Conservation (phyloP, 2,113 vertebrate genomes). For the Thermophis baileyi region DNA sequence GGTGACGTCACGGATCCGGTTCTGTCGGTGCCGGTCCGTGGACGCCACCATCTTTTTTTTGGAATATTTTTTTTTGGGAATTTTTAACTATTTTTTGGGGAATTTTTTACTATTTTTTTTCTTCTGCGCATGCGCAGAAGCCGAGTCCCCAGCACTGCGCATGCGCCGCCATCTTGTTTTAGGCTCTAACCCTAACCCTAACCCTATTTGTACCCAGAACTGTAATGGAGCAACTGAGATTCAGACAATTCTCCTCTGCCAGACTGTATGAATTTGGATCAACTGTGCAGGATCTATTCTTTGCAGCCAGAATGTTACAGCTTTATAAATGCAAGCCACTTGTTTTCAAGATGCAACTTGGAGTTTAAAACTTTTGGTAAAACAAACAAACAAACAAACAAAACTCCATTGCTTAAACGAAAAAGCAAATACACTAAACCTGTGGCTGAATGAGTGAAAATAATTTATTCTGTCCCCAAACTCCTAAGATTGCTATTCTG, state of each 20-base stretch:
- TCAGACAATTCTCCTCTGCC: background rate
- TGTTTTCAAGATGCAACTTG: background rate
- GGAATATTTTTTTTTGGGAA: no score
- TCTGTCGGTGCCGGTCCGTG: no score
- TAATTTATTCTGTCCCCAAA: constrained; percentile 58
- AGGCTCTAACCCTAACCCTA: no score
- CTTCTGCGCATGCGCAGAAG: no score
- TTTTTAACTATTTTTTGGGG: no score
- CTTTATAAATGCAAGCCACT: background rate
- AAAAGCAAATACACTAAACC: background rate
- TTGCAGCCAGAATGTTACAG: background rate
- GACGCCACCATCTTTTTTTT: no score
- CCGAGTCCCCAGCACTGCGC: no score
- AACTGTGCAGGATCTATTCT: background rate
- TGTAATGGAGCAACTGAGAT: background rate
- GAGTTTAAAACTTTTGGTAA: background rate
- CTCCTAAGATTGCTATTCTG: constrained; percentile 61
- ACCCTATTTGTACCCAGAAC: background rate
- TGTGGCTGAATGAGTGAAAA: constrained; percentile 36
- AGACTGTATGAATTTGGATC: background rate
- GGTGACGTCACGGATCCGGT: no score
- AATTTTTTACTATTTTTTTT: no score
- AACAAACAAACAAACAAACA: background rate
- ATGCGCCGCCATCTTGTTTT: no score
- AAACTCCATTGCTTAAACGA: background rate